Evolutionary conservation across 2,888 invertebrate species (phyloP), one percentile per base, ranked within the genome.

Genomic region (Sminthurides aquaticus): DNA sequence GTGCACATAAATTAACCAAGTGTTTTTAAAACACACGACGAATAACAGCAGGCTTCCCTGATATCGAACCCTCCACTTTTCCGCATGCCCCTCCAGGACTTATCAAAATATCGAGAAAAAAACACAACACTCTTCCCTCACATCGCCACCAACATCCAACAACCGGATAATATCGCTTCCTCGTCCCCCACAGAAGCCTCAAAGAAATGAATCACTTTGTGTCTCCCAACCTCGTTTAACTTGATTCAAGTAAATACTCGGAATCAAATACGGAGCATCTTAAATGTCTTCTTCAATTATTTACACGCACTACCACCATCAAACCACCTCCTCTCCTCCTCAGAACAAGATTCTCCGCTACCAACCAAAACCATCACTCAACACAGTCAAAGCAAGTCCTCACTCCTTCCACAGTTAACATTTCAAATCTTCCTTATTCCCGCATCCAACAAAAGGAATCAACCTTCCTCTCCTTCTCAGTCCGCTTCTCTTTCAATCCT

Each of bases 241-340:
- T 34, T 34, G 43, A 34, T 34, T 34, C 43, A 34, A 34, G 43
- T 34, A 34, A 34, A 34, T 34, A 34, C 43, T 34, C 43, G 15
- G 43, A 34, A 34, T 34, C 8, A 34, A 34, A 34, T 34, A 34
- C 43, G 43, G 15, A 5, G 43, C 5, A 15, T 5, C 43, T 34
- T 5, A 11, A 11, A 34, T 15, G 43, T 52, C 52, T 52, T 52
- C 11, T 52, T 52, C 52, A 52, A 52, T 52, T 52, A 52, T 52
- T 52, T 52, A 52, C 52, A 52, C 52, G 52, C 18, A 22, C 52
- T 52, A 8, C 22, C 52, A 34, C 5, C 15, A 15, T 34, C 15
- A 34, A 34, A 34, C 43, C 43, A 34, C 15, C 43, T 15, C 5
- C 15, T 34, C 5, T 34, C 43, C 15, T 34, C 15, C 43, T 5